Evolutionary conservation across 1,140 invertebrate species (phyloP), one percentile per base, ranked within the genome.

Genomic region (Pygmarrhopalites habei): DNA sequence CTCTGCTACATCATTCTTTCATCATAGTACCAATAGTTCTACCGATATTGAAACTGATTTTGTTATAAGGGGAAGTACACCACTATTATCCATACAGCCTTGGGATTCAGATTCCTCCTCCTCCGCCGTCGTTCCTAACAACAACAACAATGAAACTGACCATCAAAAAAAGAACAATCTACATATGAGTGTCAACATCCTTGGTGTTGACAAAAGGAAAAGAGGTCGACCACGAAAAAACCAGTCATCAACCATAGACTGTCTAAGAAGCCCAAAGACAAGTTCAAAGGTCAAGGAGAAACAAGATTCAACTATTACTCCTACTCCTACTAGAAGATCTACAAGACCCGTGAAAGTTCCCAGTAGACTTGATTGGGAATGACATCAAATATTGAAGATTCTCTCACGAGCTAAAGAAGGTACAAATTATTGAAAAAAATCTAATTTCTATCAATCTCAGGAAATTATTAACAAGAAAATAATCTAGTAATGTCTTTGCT

Each of bases 321-420:
- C 25, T 5, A 29, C 35, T 19, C 55, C 55, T 3, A 58, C 55
- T 3, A 58, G 55, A 43, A 35, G 55, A 17, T 58, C 55, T 43
- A 58, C 55, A 23, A 35, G 55, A 15, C 55, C 55, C 5, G 21
- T 41, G 4, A 58, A 41, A 23, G 28, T 23, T 19, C 55, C 55
- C 28, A 43, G 19, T 58, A 35, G 55, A 32, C 23, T 58, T 5
- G 35, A 58, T 21, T n/a, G n/a, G n/a, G n/a, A n/a, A n/a, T n/a
- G n/a, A n/a, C n/a, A n/a, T n/a, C n/a, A n/a, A n/a, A n/a, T n/a
- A n/a, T n/a, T n/a, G n/a, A n/a, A n/a, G n/a, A n/a, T n/a, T n/a
- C n/a, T n/a, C n/a, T n/a, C n/a, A n/a, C n/a, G n/a, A n/a, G n/a
- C n/a, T n/a, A n/a, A n/a, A n/a, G n/a, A n/a, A n/a, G n/a, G n/a